Percentiles rank a stretch among this genome's conserved stretches.
Conservation (phyloP, 2,888 invertebrate species). For the Clunio marinus region DNA sequence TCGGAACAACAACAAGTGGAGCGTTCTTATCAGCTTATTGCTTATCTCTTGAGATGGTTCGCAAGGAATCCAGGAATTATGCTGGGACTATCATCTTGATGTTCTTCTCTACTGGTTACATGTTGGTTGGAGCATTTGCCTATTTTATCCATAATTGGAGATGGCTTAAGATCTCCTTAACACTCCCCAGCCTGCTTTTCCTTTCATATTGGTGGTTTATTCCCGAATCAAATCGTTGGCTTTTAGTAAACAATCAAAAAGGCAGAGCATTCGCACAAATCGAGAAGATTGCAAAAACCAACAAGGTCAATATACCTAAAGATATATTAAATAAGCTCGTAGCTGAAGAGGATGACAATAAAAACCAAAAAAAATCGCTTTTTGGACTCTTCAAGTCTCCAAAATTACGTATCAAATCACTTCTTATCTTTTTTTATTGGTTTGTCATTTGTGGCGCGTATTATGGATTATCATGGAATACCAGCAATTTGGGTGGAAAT, state of each 20-base stretch:
- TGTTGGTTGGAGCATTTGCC: conserved; percentile 64
- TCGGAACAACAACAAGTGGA: conserved; percentile 73
- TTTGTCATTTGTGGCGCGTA: conserved; percentile 73
- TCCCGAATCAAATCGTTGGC: conserved; percentile 71
- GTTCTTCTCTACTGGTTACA: conserved; percentile 69
- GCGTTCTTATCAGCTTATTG: conserved; percentile 75
- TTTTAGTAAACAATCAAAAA: conserved; percentile 60
- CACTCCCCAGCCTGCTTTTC: conserved; percentile 63
- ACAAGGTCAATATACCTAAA: conserved; percentile 57
- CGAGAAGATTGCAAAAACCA: conserved; percentile 61
- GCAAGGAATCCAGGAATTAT: conserved; percentile 61
- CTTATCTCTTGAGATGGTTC: conserved; percentile 72
- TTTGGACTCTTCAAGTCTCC: conserved; percentile 61
- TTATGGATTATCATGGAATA: conserved; percentile 73
- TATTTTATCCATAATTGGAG: conserved; percentile 66
- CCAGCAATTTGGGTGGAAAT: conserved; percentile 67
- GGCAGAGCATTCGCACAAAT: conserved; percentile 61
- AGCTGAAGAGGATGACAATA: conserved; percentile 46
- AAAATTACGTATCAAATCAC: conserved; percentile 60
- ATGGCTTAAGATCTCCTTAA: conserved; percentile 63
- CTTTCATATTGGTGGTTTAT: conserved; percentile 70
- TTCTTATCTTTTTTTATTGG: conserved; percentile 73
- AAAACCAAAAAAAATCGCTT: conserved; percentile 51
- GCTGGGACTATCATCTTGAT: conserved; percentile 61
- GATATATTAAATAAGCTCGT: conserved; percentile 55